Conservation (phyloP, 2,888 invertebrate genomes). For the Holacanthella duospinosa region DNA sequence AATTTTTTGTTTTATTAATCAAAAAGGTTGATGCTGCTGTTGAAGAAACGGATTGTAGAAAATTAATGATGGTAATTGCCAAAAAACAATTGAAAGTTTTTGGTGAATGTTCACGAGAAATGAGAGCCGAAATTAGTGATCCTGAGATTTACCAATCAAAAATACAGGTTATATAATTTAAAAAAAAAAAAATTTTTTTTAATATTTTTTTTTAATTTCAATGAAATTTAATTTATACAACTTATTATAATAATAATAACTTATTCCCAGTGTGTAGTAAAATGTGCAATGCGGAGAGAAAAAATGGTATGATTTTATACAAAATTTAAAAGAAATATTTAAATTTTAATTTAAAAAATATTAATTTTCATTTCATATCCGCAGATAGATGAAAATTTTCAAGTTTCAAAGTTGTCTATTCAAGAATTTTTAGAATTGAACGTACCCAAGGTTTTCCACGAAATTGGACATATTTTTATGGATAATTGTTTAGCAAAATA, state of each 20-base stretch:
- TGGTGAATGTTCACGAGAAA: conserved; percentile 19
- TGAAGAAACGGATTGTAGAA: conserved; percentile 18
- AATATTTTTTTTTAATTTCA: neutral
- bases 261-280: conserved; percentile 20
- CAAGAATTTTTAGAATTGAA: conserved; percentile 7
- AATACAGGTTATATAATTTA: conserved; percentile 1
- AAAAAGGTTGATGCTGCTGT: neutral
- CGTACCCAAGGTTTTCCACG: conserved; percentile 12
- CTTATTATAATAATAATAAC: neutral
- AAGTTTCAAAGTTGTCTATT: conserved; percentile 9
- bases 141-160: conserved; percentile 15
- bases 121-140: conserved; percentile 17
- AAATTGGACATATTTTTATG: conserved; percentile 13
- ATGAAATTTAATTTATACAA: neutral
- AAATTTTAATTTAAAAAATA: neutral
- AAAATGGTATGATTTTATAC: conserved; percentile 16
- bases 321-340: neutral
- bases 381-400: conserved; percentile 8
- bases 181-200: too few species aligned
- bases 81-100: conserved; percentile 25
- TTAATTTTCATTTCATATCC: neutral
- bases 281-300: conserved; percentile 15
- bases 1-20: neutral
- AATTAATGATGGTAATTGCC: conserved; percentile 23
- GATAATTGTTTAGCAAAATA: conserved; percentile 12